These are phyloP conservation scores for Rhyacophila brunnea DNA, from an alignment of 1,140 invertebrate species.

Conservation along the genomic window DNA sequence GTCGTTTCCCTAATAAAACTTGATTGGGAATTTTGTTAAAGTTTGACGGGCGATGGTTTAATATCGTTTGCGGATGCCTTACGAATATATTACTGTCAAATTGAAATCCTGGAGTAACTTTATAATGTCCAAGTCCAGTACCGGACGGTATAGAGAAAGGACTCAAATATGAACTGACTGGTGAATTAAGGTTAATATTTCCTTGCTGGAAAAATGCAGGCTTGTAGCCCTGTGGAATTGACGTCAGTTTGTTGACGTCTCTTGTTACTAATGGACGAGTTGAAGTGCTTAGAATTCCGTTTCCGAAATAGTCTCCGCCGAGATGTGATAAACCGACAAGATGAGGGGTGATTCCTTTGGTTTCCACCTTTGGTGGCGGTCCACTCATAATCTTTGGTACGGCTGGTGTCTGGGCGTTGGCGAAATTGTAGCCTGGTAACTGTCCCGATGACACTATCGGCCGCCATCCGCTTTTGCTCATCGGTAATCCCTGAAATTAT, in stretches of 20 bases:
- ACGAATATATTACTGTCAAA: conserved; percentile 25
- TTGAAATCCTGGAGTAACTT: conserved; percentile 36
- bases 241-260: conserved; percentile 48
- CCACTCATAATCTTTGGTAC: conserved; percentile 26
- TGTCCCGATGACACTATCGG: conserved; percentile 46
- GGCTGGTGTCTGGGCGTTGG: conserved; percentile 7
- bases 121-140: conserved; percentile 41
- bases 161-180: conserved; percentile 50
- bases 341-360: conserved; percentile 21
- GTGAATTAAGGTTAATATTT: conserved; percentile 38
- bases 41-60: conserved; percentile 22
- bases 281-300: conserved; percentile 36
- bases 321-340: conserved; percentile 11
- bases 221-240: conserved; percentile 49
- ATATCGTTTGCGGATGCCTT: conserved; percentile 23
- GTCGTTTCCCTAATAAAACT: conserved; percentile 27
- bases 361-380: conserved; percentile 19
- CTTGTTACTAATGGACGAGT: conserved; percentile 45
- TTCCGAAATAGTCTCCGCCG: conserved; percentile 13
- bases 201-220: conserved; percentile 41
- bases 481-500: conserved; percentile 43
- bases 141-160: conserved; percentile 46
- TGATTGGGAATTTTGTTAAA: conserved; percentile 18
- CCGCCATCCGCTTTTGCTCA: conserved; percentile 50
- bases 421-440: conserved; percentile 17